Evolutionary conservation across 92 coral and sea anemone genomes (phyloP).

Genomic region (Diadumene lineata): DNA sequence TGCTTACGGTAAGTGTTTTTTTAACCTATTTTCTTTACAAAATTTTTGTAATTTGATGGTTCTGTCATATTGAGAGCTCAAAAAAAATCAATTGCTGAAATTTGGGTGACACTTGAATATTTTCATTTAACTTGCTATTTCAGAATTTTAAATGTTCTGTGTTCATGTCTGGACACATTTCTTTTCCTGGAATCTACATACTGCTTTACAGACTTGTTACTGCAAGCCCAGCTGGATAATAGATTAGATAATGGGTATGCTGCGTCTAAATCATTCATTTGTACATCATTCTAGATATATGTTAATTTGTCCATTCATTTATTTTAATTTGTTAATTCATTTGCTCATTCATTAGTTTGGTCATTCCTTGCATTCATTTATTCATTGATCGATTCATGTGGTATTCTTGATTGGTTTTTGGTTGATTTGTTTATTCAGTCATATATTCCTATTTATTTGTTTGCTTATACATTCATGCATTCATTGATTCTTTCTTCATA

Average conservation of each 20-base stretch:
- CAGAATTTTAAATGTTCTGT: constrained; percentile 84
- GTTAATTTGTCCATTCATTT: background rate
- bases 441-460: no score
- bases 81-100: no score
- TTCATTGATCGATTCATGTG: background rate
- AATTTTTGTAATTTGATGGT: no score
- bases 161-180: constrained; percentile 97
- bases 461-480: background rate
- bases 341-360: background rate
- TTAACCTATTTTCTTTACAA: no score
- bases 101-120: no score
- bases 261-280: background rate
- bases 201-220: constrained; percentile 81
- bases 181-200: constrained; percentile 90
- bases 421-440: background rate
- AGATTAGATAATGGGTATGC: constrained; percentile 81
- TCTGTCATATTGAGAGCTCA: no score
- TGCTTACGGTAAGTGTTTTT: no score
- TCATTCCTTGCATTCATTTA: background rate
- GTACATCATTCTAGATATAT: background rate
- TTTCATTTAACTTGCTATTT: no score
- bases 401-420: no score
- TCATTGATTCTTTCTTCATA: background rate
- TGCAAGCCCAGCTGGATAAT: constrained; percentile 88
- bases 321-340: background rate